Conservation (phyloP, 2,797 vertebrate genomes). For the Semotilus atromaculatus region DNA sequence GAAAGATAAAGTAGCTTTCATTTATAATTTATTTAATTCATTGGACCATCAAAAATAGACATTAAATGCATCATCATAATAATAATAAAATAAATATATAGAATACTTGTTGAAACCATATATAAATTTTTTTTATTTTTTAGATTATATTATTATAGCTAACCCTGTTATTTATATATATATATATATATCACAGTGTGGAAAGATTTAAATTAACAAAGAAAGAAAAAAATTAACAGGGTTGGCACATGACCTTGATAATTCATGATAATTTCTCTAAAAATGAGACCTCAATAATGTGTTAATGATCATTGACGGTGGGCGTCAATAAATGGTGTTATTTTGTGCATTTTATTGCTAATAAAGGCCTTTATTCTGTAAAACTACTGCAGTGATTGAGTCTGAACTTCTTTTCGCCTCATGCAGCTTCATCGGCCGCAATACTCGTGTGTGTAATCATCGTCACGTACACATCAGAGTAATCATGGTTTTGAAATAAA, state of each 20-base stretch:
- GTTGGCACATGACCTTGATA: conserved; percentile 21
- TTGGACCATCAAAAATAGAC: neutral
- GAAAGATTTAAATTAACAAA: neutral
- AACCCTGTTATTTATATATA: neutral
- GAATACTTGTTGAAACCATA: neutral
- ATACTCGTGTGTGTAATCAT: conserved; percentile 48
- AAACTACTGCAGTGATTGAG: conserved; percentile 16
- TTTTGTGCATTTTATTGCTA: conserved; percentile 6
- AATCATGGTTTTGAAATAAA: conserved; percentile 54
- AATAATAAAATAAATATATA: neutral
- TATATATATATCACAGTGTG: too few relatives aligned
- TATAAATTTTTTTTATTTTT: neutral
- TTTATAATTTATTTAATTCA: neutral
- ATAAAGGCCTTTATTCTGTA: conserved; percentile 9
- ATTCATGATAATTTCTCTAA: conserved; percentile 56
- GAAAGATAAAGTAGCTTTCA: neutral
- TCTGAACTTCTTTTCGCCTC: conserved; percentile 20
- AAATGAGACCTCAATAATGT: conserved; percentile 53
- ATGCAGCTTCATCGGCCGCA: conserved; percentile 10
- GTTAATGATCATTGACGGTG: conserved; percentile 38
- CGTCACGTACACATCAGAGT: conserved; percentile 38
- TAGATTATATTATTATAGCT: neutral
- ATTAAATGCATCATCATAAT: neutral
- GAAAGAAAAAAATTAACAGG: neutral
- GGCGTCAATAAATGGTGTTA: conserved; percentile 24